Base-by-base conservation (phyloP, 2,888 invertebrate species). In the Nomada ferruginata region DNA sequence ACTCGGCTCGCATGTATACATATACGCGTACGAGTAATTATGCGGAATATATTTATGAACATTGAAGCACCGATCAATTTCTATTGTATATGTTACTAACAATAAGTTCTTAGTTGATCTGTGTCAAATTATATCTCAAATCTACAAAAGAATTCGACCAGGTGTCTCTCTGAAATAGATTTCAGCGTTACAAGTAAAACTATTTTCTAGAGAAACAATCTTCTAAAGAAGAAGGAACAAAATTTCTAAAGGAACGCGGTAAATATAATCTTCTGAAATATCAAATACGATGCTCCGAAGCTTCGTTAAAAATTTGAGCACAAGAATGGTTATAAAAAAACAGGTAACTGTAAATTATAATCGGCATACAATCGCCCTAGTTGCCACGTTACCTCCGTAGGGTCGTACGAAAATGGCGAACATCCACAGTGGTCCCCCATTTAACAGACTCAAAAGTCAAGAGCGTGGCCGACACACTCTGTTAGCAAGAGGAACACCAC, bases 391-490 rank as follows among this genome's bases (percentile, higher is more conserved):
- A 29, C 66, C 61, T 60, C 61, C 77, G 82, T 63, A 52, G 72
- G 65, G 36, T 52, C 61, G 66, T 63, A 65, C 52, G 69, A 82
- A 76, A 61, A 80, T 55, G 44, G 44, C 66, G 59, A 75, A 81
- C 69, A 76, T 73, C 72, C 60, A 26, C 55, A 69, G 57, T 76
- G 76, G 64, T 68, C 72, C 64, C 74, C 60, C 75, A 72, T 88
- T 88, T 86, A 84, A 65, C 79, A 74, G 79, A 83, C 84, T 88
- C 85, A 85, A 88, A 89, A 90, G 89, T 88, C 89, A 89, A 86
- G 88, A 90, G 90, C 90, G 92, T 92, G 85, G 91, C 92, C 90
- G 92, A 92, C 87, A 92, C 92, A 92, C 90, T 92, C 89, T 83
- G 91, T 93, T 92, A 90, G 91, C 91, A 93, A 92, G 90, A 92